Evolutionary conservation across 1,140 invertebrate species (phyloP).

Genomic region (Musca domestica): DNA sequence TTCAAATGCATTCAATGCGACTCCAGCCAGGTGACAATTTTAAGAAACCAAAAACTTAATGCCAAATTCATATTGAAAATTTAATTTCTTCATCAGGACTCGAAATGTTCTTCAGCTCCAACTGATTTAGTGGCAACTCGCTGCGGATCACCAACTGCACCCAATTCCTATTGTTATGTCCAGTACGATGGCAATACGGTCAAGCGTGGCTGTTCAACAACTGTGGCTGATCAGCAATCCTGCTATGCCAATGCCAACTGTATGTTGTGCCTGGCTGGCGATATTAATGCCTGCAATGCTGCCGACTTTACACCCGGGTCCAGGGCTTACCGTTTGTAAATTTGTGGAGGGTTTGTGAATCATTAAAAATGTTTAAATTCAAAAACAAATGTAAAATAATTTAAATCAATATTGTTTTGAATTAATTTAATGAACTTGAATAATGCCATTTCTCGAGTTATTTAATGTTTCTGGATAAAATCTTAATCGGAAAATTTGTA

Average conservation of each 20-base stretch:
- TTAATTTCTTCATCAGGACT: conserved; percentile 20
- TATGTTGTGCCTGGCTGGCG: conserved; percentile 40
- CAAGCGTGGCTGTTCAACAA: conserved; percentile 43
- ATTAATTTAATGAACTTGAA: too few relatives aligned
- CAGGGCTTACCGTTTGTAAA: conserved; percentile 15
- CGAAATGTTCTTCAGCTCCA: conserved; percentile 36
- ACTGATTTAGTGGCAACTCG: conserved; percentile 27
- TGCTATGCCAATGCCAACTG: conserved; percentile 43
- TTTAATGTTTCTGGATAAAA: too few relatives aligned
- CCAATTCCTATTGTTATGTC: conserved; percentile 47
- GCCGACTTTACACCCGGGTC: conserved; percentile 29
- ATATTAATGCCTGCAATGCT: conserved; percentile 39
- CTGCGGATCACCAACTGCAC: conserved; percentile 37
- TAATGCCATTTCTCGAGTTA: too few relatives aligned
- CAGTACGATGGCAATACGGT: conserved; percentile 29
- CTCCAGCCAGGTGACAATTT: conserved; percentile 32
- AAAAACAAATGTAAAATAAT: too few relatives aligned
- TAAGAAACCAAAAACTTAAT: not conserved
- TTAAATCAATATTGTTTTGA: too few relatives aligned
- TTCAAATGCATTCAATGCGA: conserved; percentile 45
- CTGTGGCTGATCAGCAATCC: conserved; percentile 34
- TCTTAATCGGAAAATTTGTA: too few relatives aligned
- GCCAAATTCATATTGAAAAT: not conserved
- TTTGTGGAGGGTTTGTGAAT: too few relatives aligned
- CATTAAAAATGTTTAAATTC: too few relatives aligned